Percentiles rank a stretch among this genome's conserved stretches.
Evolutionary conservation across 2,888 invertebrate species (phyloP).

Genomic region (Ceraclea dissimilis): DNA sequence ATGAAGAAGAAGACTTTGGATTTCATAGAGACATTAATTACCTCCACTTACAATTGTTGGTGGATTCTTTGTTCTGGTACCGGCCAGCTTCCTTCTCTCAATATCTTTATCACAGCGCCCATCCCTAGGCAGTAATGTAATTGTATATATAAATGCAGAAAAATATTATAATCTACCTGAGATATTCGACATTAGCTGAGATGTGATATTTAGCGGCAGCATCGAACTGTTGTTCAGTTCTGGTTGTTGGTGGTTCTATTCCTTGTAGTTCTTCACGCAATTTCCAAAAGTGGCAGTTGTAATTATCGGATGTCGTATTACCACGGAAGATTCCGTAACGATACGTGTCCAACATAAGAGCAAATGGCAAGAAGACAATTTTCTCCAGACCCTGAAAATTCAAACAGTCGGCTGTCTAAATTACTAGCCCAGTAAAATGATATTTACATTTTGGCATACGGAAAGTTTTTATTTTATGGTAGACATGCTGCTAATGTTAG

Average conservation of each 20-base stretch:
- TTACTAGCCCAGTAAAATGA: too few relatives aligned
- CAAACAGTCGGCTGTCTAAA: not conserved
- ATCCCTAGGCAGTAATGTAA: too few relatives aligned
- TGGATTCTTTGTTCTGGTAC: too few relatives aligned
- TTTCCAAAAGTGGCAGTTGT: conserved; percentile 61
- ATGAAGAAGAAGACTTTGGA: too few relatives aligned
- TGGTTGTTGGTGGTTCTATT: conserved; percentile 52
- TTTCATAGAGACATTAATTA: too few relatives aligned
- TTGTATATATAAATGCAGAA: too few relatives aligned
- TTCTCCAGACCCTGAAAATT: conserved; percentile 56
- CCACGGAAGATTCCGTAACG: conserved; percentile 63
- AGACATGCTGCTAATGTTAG: too few relatives aligned
- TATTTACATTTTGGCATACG: too few relatives aligned
- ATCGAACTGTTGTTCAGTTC: conserved; percentile 57
- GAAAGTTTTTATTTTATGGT: too few relatives aligned
- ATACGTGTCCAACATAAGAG: conserved; percentile 60
- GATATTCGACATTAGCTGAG: conserved; percentile 56
- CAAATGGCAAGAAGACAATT: conserved; percentile 64
- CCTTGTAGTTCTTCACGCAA: conserved; percentile 54
- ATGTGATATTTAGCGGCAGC: conserved; percentile 64
- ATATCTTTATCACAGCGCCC: too few relatives aligned
- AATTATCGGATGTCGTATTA: conserved; percentile 48
- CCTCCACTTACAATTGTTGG: too few relatives aligned
- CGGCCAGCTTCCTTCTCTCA: too few relatives aligned
- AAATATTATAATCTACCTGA: conserved; percentile 42